These are phyloP conservation scores for Lordiphosa collinella DNA, from an alignment of 1,140 invertebrate genomes.

Conservation along the genomic window DNA sequence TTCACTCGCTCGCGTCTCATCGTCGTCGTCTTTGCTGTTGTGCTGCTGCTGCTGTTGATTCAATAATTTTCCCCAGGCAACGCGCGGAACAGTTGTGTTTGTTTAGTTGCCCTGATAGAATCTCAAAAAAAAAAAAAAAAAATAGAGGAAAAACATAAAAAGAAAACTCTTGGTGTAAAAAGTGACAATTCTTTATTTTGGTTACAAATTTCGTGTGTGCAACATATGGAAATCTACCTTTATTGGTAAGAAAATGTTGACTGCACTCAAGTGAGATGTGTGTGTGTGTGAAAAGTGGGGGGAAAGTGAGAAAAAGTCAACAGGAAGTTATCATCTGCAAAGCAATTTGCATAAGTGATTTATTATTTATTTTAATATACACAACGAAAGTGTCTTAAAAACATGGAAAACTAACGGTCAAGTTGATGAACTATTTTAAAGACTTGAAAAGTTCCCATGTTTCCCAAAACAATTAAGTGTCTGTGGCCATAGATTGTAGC, in stretches of 20 bases:
- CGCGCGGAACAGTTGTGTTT: conserved; percentile 57
- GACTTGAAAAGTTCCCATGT: too few relatives aligned
- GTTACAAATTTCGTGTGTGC: conserved; percentile 3
- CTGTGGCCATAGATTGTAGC: too few relatives aligned
- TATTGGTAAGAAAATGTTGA: conserved; percentile 14
- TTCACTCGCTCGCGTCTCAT: conserved; percentile 26
- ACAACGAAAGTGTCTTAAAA: conserved; percentile 27
- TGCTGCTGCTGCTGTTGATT: conserved; percentile 26
- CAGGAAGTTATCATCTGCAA: conserved; percentile 28
- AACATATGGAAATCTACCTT: conserved; percentile 30
- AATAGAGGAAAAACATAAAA: not conserved
- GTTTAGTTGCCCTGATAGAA: conserved; percentile 62
- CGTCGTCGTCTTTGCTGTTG: conserved; percentile 13
- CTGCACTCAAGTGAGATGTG: conserved; percentile 1
- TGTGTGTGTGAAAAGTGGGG: conserved; percentile 19
- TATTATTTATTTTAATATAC: too few relatives aligned
- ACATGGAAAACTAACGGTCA: too few relatives aligned
- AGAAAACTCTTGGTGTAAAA: too few relatives aligned
- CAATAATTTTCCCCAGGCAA: conserved; percentile 54
- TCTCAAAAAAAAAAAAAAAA: conserved; percentile 4
- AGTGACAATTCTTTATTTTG: conserved; percentile 17
- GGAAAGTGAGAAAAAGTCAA: conserved; percentile 22
- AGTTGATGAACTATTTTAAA: too few relatives aligned
- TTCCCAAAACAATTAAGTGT: too few relatives aligned
- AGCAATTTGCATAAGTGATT: not conserved